Percentiles rank a stretch among this genome's conserved stretches.
These are phyloP conservation scores for Cyclopterus lumpus DNA, from an alignment of 2,797 vertebrate species.

Conservation along the genomic window DNA sequence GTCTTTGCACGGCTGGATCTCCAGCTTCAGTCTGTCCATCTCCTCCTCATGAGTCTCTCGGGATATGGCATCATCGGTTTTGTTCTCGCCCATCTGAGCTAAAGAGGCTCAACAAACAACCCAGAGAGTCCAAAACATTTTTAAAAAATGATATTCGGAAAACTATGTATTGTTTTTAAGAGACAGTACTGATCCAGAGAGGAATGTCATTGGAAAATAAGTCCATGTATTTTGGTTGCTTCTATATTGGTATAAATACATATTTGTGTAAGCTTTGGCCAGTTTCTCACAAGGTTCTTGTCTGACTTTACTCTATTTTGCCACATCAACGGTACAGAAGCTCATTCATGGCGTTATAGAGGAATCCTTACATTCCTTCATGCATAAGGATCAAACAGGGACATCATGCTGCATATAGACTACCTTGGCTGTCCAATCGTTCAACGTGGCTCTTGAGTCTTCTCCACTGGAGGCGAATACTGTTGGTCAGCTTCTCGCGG, in stretches of 20 bases:
- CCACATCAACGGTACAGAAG: neutral
- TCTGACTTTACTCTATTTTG: neutral
- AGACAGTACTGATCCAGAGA: neutral
- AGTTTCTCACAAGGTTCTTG: neutral
- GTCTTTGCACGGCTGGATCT: slow-evolving; percentile 95
- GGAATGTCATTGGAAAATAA: neutral
- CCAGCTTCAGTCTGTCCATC: slow-evolving; percentile 88
- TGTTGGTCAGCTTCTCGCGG: slow-evolving; percentile 93
- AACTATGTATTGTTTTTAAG: neutral
- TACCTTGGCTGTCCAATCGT: slow-evolving; percentile 94
- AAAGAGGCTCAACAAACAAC: slow-evolving; percentile 82
- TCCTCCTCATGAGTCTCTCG: slow-evolving; percentile 89
- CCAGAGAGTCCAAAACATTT: slow-evolving; percentile 9
- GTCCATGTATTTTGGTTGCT: neutral
- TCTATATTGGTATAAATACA: neutral
- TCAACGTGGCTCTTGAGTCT: slow-evolving; percentile 95
- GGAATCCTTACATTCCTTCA: neutral
- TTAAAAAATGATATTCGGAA: too few relatives aligned
- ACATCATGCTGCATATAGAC: neutral
- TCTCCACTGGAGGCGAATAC: slow-evolving; percentile 96
- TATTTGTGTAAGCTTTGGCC: neutral
- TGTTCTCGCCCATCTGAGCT: slow-evolving; percentile 76
- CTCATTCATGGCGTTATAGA: neutral
- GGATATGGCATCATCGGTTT: slow-evolving; percentile 83
- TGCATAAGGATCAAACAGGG: slow-evolving; percentile 10